phyloP scores from a whole-genome alignment of 2,888 invertebrate species.

The Laothoe populi region DNA sequence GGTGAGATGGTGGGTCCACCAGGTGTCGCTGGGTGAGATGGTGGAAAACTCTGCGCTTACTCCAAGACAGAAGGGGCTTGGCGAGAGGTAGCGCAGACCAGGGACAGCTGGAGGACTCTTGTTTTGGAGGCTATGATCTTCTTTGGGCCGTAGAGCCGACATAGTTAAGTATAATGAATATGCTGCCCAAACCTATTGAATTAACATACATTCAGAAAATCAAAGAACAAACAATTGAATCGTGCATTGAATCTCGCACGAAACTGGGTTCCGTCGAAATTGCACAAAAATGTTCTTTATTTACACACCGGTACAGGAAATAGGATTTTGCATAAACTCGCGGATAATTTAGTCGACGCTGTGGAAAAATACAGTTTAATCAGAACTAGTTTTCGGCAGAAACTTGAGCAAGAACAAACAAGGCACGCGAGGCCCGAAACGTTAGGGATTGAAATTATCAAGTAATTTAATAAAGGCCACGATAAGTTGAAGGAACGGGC shows the following conservation, averaged over 20 bases:
- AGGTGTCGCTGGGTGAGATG: no score
- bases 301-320: constrained; percentile 17
- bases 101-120: no score
- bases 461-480: constrained; percentile 77
- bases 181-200: no score
- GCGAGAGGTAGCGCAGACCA: no score
- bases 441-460: constrained; percentile 73
- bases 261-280: background rate
- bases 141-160: no score
- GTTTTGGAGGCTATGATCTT: no score
- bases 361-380: constrained; percentile 25
- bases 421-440: constrained; percentile 51
- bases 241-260: background rate
- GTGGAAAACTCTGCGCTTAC: no score
- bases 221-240: background rate
- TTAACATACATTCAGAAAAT: no score
- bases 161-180: no score
- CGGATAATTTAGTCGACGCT: constrained; percentile 27
- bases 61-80: no score
- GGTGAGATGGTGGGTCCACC: no score
- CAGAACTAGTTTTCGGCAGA: constrained; percentile 24
- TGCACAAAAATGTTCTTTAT: constrained; percentile 3
- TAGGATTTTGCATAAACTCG: constrained; percentile 23
- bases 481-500: constrained; percentile 63
- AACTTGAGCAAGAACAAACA: constrained; percentile 60